Evolutionary conservation across 2,113 vertebrate species (phyloP).

Genomic region (Cyprinus carpio): DNA sequence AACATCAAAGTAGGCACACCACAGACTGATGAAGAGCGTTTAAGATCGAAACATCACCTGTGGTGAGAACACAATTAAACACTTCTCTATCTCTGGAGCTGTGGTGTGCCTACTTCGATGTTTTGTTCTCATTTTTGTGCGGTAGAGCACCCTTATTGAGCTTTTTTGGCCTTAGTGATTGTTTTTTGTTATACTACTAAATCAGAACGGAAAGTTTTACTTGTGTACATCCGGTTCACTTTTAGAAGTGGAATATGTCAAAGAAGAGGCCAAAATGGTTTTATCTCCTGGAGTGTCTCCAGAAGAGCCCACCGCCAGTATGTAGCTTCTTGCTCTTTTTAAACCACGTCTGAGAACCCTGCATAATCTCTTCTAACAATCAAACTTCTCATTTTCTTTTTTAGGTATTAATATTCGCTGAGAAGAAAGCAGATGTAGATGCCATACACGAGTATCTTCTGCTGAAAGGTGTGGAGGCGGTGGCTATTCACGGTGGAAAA

Average conservation of each 20-base stretch:
- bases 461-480: conserved; percentile 95
- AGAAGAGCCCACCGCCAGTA: conserved; percentile 94
- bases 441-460: conserved; percentile 97
- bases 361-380: background rate
- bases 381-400: background rate
- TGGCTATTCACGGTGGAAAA: conserved; percentile 98
- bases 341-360: background rate
- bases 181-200: too few species aligned
- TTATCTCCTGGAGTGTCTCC: conserved; percentile 94
- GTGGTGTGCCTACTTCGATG: too few species aligned
- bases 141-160: too few species aligned
- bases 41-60: too few species aligned
- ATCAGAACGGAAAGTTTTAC: background rate
- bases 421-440: conserved; percentile 98
- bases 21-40: too few species aligned
- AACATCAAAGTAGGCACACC: too few species aligned
- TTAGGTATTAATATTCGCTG: conserved; percentile 96
- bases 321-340: conserved; percentile 47
- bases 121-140: too few species aligned
- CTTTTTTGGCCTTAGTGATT: too few species aligned
- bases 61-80: too few species aligned
- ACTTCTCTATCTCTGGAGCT: too few species aligned
- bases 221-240: background rate
- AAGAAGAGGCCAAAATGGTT: conserved; percentile 99
- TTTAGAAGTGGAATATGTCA: conserved; percentile 96